Percentiles rank a stretch among this genome's conserved stretches.
Evolutionary conservation across 35 echinoderm and acorn worm genomes (phyloP).

Genomic region (Lytechinus pictus): DNA sequence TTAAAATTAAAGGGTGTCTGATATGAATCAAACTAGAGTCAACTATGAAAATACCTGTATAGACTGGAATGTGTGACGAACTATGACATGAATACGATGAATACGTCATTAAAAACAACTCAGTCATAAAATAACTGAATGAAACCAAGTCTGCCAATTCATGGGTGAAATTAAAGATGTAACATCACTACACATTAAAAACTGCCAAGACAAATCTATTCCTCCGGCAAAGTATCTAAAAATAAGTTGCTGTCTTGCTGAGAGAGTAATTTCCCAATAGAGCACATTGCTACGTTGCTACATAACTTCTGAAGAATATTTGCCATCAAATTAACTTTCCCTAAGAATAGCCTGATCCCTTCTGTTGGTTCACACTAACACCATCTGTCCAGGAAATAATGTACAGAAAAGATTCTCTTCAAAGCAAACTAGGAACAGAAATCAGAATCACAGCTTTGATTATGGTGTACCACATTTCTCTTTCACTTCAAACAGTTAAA

Average conservation of each 20-base stretch:
- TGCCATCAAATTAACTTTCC: conserved; percentile 12
- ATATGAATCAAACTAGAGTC: background rate
- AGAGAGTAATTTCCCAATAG: conserved; percentile 3
- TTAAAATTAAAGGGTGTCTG: background rate
- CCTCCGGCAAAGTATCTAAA: background rate
- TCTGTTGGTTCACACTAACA: background rate
- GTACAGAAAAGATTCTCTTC: background rate
- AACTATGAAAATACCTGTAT: background rate
- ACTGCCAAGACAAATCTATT: background rate
- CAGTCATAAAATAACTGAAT: background rate
- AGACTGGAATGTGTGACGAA: background rate
- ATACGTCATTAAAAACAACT: background rate
- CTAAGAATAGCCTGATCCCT: background rate
- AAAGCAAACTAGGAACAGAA: background rate
- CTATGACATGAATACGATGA: background rate
- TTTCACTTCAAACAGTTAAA: background rate
- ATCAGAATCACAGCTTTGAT: background rate
- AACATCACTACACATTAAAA: background rate
- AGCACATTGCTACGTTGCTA: conserved; percentile 1
- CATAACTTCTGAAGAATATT: conserved; percentile 3
- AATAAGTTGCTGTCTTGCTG: conserved; percentile 11
- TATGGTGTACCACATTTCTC: background rate
- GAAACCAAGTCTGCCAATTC: background rate
- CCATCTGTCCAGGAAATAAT: background rate
- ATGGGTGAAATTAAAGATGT: conserved; percentile 4